phyloP scores from a whole-genome alignment of 2,113 vertebrate genomes.

The Thalassarche chlororhynchos region DNA sequence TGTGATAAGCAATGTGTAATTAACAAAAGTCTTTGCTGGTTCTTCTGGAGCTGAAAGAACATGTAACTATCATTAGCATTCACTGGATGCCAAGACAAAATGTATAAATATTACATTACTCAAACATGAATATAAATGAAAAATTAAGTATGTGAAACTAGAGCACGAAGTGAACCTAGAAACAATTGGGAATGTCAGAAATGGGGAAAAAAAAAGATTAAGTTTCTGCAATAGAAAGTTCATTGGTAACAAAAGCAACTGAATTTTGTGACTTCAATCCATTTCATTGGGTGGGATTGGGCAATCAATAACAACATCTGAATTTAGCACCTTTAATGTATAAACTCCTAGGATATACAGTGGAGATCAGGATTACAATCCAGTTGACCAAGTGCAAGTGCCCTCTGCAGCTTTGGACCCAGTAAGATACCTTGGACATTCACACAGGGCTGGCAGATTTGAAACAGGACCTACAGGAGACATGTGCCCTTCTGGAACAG shows the following conservation, averaged over 20 bases:
- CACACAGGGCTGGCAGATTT: not conserved
- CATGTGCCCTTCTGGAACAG: not conserved
- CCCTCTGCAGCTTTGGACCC: not conserved
- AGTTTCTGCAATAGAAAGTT: not conserved
- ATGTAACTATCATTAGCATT: conserved; percentile 19
- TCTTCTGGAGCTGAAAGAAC: conserved; percentile 30
- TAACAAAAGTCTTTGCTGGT: conserved; percentile 38
- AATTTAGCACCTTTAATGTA: not conserved
- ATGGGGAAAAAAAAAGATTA: not conserved
- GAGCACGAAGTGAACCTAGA: not conserved
- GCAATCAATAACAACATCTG: not conserved
- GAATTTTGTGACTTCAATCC: not conserved
- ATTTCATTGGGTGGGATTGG: not conserved
- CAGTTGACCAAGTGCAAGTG: not conserved
- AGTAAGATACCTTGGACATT: not conserved
- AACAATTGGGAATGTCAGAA: conserved; percentile 10
- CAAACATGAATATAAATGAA: conserved; percentile 44
- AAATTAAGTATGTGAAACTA: conserved; percentile 10
- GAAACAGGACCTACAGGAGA: not conserved
- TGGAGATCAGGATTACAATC: not conserved
- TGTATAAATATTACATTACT: conserved; percentile 55
- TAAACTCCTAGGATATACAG: not conserved
- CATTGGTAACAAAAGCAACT: not conserved
- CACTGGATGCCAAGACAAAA: conserved; percentile 41
- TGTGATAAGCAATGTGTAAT: conserved; percentile 28